Evolutionary conservation across 2,113 vertebrate genomes (phyloP), one percentile per base, ranked within the genome.

Genomic region (Hydrolagus affinis): DNA sequence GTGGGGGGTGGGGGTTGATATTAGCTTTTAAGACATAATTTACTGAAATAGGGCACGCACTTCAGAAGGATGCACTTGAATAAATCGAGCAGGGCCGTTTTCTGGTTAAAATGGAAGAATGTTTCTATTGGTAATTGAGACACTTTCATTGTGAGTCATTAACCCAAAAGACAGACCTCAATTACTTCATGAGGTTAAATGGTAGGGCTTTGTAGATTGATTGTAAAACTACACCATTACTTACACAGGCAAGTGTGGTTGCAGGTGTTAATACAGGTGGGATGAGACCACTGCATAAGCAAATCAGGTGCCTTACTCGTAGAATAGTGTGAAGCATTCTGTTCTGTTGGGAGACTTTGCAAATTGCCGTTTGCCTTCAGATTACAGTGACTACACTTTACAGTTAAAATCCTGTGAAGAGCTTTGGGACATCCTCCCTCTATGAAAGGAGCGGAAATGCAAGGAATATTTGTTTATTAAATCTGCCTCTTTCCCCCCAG

Each of bases 121-220:
- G 60, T 28, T 83, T 28, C 77, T 66, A 19, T 83, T 83, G 23
- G 60, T 62, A 17, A 64, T 83, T 83, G 15, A 30, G 17, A 83
- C 25, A 64, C 60, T 83, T 83, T 66, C 77, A 30, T 83, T 83
- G 60, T 66, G 60, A 83, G 59, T 83, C 77, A 83, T 28, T 30
- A 80, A 80, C 77, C 77, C 25, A 21, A 32, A 83, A 83, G 30
- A 25, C 30, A 83, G 77, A 83, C 77, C 77, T 83, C 77, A 83
- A 66, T 30, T 64, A 66, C 77, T 83, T 83, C 59, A 83, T 83
- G 77, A 83, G 77, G 60, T 83, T 83, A 75, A 75, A 75, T 75
- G 30, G 12, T 66, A n/a, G 64, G 60, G 7, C 76, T 78, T 78
- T 78, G 76, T 83, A 28, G 60, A 66, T 25, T 25, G 30, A 15